Conservation (phyloP, 2,113 vertebrate genomes). For the Conger conger region DNA sequence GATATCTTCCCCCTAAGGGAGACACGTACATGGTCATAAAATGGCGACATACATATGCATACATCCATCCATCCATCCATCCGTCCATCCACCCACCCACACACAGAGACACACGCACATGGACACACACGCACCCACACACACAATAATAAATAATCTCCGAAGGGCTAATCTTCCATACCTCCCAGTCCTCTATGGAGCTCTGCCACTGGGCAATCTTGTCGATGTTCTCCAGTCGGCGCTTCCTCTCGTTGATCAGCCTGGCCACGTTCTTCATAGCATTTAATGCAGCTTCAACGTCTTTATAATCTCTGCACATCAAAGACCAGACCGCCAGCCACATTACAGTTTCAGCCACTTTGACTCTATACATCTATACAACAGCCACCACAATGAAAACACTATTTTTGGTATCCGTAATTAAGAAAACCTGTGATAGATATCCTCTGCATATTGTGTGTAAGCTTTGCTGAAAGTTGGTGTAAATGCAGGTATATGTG, state of each 20-base stretch:
- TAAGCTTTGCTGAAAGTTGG: background rate
- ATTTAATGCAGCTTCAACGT: constrained; percentile 88
- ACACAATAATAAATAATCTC: background rate
- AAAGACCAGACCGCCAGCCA: constrained; percentile 22
- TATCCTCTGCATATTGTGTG: background rate
- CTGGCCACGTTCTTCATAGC: constrained; percentile 95
- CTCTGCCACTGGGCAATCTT: constrained; percentile 98
- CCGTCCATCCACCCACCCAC: background rate
- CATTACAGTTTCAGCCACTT: background rate
- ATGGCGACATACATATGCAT: no score
- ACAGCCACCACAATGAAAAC: no score
- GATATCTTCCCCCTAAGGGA: constrained; percentile 85
- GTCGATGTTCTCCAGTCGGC: constrained; percentile 92
- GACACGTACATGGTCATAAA: background rate
- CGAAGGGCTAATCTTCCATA: constrained; percentile 40
- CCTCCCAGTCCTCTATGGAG: constrained; percentile 95
- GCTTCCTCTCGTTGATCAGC: constrained; percentile 92
- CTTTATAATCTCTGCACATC: constrained; percentile 84
- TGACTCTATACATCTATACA: background rate
- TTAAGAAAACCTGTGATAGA: background rate
- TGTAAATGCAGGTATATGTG: background rate
- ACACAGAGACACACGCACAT: background rate
- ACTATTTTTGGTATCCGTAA: background rate
- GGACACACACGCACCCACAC: background rate
- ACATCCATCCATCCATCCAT: background rate